Conservation (phyloP, 2,888 invertebrate species). For the Erebia epiphron region DNA sequence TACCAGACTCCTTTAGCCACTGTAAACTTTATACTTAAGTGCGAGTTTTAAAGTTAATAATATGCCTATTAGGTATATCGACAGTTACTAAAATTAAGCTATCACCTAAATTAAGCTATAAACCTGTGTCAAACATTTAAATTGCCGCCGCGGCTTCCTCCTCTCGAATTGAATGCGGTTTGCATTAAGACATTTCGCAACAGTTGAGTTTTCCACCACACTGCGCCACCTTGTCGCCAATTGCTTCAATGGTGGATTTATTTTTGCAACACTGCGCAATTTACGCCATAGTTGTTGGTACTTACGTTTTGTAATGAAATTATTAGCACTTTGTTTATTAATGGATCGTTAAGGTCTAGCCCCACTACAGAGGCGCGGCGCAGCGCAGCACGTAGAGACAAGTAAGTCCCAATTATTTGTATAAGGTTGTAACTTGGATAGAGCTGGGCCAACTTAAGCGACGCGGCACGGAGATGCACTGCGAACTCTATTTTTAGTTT, state of each 20-base stretch:
- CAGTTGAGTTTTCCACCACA: constrained; percentile 41
- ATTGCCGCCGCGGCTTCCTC: constrained; percentile 66
- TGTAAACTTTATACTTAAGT: too few relatives aligned
- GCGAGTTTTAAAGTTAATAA: too few relatives aligned
- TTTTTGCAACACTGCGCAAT: constrained; percentile 30
- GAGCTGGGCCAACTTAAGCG: too few relatives aligned
- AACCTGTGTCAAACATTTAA: constrained; percentile 69
- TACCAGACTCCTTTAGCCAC: too few relatives aligned
- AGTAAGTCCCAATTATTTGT: too few relatives aligned
- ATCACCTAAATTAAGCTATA: constrained; percentile 32
- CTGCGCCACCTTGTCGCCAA: constrained; percentile 33
- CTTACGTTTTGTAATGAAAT: constrained; percentile 34
- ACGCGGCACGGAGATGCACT: too few relatives aligned
- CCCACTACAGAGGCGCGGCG: too few relatives aligned
- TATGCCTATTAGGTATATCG: too few relatives aligned
- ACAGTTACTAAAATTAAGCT: constrained; percentile 20
- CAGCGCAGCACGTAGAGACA: too few relatives aligned
- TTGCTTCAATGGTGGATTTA: constrained; percentile 23
- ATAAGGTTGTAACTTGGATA: too few relatives aligned
- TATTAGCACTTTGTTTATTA: constrained; percentile 19
- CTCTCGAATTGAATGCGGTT: constrained; percentile 74
- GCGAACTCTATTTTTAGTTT: too few relatives aligned
- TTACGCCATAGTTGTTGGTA: constrained; percentile 13
- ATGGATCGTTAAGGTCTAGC: too few relatives aligned
- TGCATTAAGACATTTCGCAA: constrained; percentile 57